Conservation (phyloP, 2,888 invertebrate genomes). For the Melipona beecheii region DNA sequence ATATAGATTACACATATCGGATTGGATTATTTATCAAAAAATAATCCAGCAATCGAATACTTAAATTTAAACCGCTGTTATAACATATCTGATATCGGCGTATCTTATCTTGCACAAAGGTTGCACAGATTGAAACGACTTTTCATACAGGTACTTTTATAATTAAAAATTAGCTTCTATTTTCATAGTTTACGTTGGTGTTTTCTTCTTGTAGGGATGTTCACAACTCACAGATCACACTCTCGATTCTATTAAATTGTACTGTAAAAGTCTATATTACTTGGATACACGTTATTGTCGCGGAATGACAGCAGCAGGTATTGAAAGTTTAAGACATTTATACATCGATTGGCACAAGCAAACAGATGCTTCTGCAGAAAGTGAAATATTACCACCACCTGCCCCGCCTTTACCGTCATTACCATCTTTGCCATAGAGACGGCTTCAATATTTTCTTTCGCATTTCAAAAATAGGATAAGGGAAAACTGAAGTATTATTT, state of each 20-base stretch:
- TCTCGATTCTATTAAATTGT: slow-evolving; percentile 84
- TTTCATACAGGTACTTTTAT: slow-evolving; percentile 85
- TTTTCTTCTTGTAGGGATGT: slow-evolving; percentile 85
- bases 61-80: slow-evolving; percentile 89
- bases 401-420: slow-evolving; percentile 62
- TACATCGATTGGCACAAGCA: slow-evolving; percentile 70
- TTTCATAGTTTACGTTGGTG: neutral
- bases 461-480: slow-evolving; percentile 44
- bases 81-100: slow-evolving; percentile 88
- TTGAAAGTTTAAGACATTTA: slow-evolving; percentile 63
- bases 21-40: slow-evolving; percentile 87
- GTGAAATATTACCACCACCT: slow-evolving; percentile 49
- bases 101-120: slow-evolving; percentile 84
- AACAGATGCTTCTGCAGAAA: slow-evolving; percentile 40
- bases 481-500: slow-evolving; percentile 44
- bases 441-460: slow-evolving; percentile 42
- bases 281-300: slow-evolving; percentile 87
- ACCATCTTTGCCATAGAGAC: slow-evolving; percentile 41
- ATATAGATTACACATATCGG: slow-evolving; percentile 87
- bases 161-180: neutral
- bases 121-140: slow-evolving; percentile 86
- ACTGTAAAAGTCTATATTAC: slow-evolving; percentile 86
- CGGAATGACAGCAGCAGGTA: slow-evolving; percentile 84
- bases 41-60: slow-evolving; percentile 89
- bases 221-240: slow-evolving; percentile 87